Conservation (phyloP, 2,888 invertebrate genomes). For the Ommatoiulus sabulosus region DNA sequence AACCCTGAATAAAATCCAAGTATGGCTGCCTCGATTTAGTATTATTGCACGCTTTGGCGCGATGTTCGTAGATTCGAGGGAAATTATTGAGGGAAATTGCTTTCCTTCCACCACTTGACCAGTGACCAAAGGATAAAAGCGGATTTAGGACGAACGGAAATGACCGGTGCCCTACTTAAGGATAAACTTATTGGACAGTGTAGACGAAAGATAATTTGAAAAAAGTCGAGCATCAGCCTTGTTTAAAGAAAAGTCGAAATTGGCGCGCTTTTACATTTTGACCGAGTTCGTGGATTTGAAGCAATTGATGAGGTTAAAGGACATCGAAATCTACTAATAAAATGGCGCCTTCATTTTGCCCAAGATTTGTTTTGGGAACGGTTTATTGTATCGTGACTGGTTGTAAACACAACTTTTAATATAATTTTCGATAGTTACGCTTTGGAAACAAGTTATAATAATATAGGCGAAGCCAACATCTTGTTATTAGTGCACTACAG, state of each 20-base stretch:
- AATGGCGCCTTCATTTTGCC: too few species aligned
- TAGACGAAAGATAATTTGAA: not conserved
- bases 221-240: not conserved
- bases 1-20: not conserved
- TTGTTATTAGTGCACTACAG: too few species aligned
- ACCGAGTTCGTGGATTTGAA: too few species aligned
- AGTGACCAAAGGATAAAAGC: not conserved
- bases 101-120: not conserved
- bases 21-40: not conserved
- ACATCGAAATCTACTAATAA: too few species aligned
- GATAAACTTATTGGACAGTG: not conserved
- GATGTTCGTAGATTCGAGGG: not conserved
- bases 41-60: not conserved
- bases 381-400: too few species aligned
- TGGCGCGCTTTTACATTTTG: too few species aligned
- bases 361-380: too few species aligned
- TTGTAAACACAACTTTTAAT: too few species aligned
- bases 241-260: not conserved
- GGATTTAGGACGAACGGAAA: not conserved
- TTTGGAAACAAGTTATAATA: too few species aligned
- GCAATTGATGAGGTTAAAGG: too few species aligned
- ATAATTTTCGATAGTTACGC: too few species aligned
- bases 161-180: not conserved
- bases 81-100: not conserved
- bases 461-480: too few species aligned